These are phyloP conservation scores for Hippocampus zosterae DNA, from an alignment of 2,113 vertebrate genomes.

Conservation along the genomic window DNA sequence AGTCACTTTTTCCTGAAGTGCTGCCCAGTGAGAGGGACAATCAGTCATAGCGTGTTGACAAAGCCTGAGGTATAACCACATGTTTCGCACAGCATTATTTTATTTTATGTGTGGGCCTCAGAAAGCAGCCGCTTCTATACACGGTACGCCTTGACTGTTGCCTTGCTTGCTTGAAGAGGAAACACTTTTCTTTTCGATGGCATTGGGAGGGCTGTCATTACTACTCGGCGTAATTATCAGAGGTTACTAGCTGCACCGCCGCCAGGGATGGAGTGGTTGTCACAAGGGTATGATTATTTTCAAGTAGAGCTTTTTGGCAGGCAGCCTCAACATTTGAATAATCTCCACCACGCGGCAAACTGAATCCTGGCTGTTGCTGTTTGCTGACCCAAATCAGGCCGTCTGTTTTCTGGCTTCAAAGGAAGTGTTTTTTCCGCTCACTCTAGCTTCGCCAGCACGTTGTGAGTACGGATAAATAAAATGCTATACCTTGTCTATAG, in stretches of 20 bases:
- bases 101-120: constrained; percentile 63
- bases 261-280: constrained; percentile 67
- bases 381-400: constrained; percentile 42
- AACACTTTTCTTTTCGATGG: constrained; percentile 70
- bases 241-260: constrained; percentile 56
- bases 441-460: background rate
- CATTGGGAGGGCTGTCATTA: constrained; percentile 70
- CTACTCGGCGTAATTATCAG: constrained; percentile 70
- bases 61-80: constrained; percentile 46
- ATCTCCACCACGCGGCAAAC: constrained; percentile 60
- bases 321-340: constrained; percentile 63
- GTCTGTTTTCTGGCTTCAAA: constrained; percentile 26
- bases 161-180: constrained; percentile 58
- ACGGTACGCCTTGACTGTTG: constrained; percentile 61
- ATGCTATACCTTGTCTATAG: background rate
- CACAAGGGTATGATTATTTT: constrained; percentile 73
- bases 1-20: constrained; percentile 2
- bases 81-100: constrained; percentile 47
- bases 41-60: constrained; percentile 49
- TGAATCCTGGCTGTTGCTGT: constrained; percentile 16
- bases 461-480: background rate
- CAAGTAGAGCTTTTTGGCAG: constrained; percentile 56
- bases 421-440: constrained; percentile 14
- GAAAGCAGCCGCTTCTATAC: constrained; percentile 37
- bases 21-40: constrained; percentile 50